Evolutionary conservation across 1,140 invertebrate species (phyloP).

Genomic region (Contarinia nasturtii): DNA sequence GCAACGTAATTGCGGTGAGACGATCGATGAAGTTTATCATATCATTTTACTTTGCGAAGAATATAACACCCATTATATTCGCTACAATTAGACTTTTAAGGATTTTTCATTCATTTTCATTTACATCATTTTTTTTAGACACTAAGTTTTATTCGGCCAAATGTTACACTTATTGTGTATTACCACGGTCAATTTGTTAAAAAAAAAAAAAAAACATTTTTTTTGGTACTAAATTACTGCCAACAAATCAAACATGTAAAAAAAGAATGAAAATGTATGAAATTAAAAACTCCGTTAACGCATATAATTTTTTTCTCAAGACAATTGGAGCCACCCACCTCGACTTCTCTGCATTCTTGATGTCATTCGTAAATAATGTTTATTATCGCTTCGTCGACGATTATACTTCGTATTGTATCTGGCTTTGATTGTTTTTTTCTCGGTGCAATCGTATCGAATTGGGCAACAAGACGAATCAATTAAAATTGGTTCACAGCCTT

Average conservation of each 20-base stretch:
- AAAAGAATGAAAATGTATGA: conserved; percentile 2
- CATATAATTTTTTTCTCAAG: not conserved
- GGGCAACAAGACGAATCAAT: conserved; percentile 63
- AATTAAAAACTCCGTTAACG: conserved; percentile 2
- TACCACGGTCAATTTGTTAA: too few relatives aligned
- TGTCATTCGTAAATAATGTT: conserved; percentile 19
- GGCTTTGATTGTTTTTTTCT: conserved; percentile 24
- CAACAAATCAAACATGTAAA: too few relatives aligned
- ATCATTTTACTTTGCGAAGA: too few relatives aligned
- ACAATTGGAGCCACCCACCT: not conserved
- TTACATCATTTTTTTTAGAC: too few relatives aligned
- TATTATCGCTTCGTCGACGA: conserved; percentile 11
- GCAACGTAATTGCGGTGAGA: too few relatives aligned
- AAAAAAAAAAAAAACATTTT: conserved; percentile 7
- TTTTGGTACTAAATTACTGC: too few relatives aligned
- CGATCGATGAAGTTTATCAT: too few relatives aligned
- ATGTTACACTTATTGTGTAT: too few relatives aligned
- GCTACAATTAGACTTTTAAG: too few relatives aligned
- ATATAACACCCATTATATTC: too few relatives aligned
- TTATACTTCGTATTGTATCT: conserved; percentile 15
- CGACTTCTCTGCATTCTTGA: conserved; percentile 17
- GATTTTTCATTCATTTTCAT: too few relatives aligned
- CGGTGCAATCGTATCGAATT: conserved; percentile 57
- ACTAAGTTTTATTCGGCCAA: too few relatives aligned
- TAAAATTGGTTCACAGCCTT: conserved; percentile 49